These are phyloP conservation scores for Dicerorhinus sumatrensis DNA, from an alignment of 2,113 vertebrate species.

Conservation along the genomic window DNA sequence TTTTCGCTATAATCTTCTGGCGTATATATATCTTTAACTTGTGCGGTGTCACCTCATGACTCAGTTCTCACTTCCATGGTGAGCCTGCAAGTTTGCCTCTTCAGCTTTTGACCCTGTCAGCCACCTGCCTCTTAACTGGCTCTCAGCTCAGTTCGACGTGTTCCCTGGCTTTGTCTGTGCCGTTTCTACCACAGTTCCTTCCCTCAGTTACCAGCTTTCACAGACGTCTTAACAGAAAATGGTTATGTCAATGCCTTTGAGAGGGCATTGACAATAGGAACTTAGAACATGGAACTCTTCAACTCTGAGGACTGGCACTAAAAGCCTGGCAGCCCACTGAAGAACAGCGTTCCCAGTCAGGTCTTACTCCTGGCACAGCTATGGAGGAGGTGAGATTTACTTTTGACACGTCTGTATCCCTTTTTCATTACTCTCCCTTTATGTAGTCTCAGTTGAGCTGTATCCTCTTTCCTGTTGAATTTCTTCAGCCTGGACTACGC, in stretches of 20 bases:
- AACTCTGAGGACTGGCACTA: too few species aligned
- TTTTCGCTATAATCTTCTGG: not conserved
- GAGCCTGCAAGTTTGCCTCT: not conserved
- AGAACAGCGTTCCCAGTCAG: not conserved
- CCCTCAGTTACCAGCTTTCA: not conserved
- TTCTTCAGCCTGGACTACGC: not conserved
- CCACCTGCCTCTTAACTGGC: not conserved
- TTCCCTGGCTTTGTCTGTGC: not conserved
- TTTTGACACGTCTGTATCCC: not conserved
- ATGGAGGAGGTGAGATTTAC: not conserved
- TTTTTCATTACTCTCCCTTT: not conserved
- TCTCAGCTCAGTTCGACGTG: not conserved
- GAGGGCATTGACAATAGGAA: not conserved
- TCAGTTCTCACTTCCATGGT: not conserved
- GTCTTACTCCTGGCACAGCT: not conserved
- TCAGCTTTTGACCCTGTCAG: not conserved
- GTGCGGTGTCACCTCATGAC: not conserved
- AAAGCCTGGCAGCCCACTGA: not conserved
- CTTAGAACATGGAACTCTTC: not conserved
- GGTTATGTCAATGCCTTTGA: not conserved
- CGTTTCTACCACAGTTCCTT: not conserved
- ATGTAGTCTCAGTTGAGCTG: not conserved
- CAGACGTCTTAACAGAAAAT: not conserved
- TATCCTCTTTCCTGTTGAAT: not conserved
- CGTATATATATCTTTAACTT: not conserved